These are phyloP conservation scores for Malurus cyaneus DNA, from an alignment of 2,113 vertebrate species.

Conservation along the genomic window DNA sequence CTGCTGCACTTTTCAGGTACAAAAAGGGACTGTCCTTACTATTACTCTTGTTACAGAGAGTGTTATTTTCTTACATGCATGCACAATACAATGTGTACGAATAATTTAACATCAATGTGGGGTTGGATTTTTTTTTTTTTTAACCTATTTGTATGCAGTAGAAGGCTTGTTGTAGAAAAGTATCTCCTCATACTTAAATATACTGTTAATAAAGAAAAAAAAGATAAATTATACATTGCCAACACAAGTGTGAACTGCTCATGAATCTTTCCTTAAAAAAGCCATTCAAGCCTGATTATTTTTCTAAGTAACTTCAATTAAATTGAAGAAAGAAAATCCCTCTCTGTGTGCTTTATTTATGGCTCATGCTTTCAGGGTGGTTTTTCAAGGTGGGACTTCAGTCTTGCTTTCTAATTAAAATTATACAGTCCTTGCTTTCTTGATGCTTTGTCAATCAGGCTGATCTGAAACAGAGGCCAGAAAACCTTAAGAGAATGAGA, in stretches of 20 bases:
- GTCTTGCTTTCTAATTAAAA: neutral
- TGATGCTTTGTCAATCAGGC: too few species aligned
- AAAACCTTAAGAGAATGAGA: too few species aligned
- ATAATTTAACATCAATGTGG: slow-evolving; percentile 68
- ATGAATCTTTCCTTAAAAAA: slow-evolving; percentile 76
- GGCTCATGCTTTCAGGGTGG: neutral
- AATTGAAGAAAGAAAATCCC: slow-evolving; percentile 74
- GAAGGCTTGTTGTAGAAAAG: slow-evolving; percentile 71
- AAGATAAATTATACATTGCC: slow-evolving; percentile 73
- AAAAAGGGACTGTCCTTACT: slow-evolving; percentile 67
- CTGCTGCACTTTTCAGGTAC: slow-evolving; percentile 70
- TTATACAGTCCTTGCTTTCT: too few species aligned
- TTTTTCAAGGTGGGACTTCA: neutral
- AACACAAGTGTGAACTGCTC: slow-evolving; percentile 73
- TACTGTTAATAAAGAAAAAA: slow-evolving; percentile 69
- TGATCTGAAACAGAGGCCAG: too few species aligned
- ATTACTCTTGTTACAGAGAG: slow-evolving; percentile 75
- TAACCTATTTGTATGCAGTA: slow-evolving; percentile 74
- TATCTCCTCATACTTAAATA: slow-evolving; percentile 69
- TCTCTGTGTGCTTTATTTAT: slow-evolving; percentile 67
- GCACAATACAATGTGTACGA: slow-evolving; percentile 67
- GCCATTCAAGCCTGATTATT: slow-evolving; percentile 83
- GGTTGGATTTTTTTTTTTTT: slow-evolving; percentile 67
- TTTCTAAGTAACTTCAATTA: slow-evolving; percentile 86
- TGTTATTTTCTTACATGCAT: slow-evolving; percentile 74